Conservation (phyloP, 2,113 vertebrate genomes). For the Garra rufa region DNA sequence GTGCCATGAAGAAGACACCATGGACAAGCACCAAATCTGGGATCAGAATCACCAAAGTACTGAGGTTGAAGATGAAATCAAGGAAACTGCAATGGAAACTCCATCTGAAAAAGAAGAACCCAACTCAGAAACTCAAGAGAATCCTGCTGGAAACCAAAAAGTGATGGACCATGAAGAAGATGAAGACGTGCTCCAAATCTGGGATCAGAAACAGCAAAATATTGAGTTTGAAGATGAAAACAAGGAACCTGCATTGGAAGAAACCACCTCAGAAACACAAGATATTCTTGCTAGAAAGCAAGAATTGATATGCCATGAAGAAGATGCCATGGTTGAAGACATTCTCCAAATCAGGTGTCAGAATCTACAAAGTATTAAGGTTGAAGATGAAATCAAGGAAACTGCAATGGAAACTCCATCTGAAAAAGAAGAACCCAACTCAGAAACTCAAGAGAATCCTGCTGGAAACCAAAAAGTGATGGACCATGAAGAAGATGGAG, state of each 20-base stretch:
- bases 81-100: neutral
- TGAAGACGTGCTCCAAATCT: neutral
- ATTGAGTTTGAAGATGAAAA: neutral
- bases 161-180: neutral
- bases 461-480: neutral
- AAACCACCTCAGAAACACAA: neutral
- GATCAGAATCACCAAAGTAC: neutral
- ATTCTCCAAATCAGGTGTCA: neutral
- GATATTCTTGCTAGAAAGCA: neutral
- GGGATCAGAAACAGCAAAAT: neutral
- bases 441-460: neutral
- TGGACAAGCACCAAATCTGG: neutral
- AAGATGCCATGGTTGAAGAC: neutral
- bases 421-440: neutral
- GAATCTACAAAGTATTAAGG: rapidly evolving
- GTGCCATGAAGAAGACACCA: neutral
- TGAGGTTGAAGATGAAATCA: neutral
- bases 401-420: too few relatives aligned
- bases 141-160: neutral
- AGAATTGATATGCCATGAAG: neutral
- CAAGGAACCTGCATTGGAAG: neutral
- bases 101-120: neutral
- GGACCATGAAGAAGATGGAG: neutral
- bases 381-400: neutral
- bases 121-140: neutral